These are phyloP conservation scores for Parnassius mnemosyne DNA, from an alignment of 2,888 invertebrate genomes.

Conservation along the genomic window DNA sequence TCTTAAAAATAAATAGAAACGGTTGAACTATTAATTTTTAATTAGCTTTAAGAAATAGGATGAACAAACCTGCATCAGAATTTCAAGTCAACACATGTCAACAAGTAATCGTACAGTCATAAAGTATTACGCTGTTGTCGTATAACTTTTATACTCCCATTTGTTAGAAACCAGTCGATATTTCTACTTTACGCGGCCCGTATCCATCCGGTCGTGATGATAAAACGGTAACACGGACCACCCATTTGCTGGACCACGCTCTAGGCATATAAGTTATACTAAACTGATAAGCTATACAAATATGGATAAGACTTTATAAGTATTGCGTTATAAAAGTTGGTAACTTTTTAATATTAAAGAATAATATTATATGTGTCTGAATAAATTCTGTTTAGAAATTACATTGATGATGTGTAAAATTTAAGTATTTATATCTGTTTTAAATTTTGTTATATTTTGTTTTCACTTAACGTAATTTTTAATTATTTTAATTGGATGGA, in stretches of 20 bases:
- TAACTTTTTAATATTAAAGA: too few species aligned
- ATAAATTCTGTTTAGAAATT: too few species aligned
- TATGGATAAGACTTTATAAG: conserved; percentile 37
- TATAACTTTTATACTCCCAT: conserved; percentile 23
- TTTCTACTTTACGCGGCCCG: conserved; percentile 36
- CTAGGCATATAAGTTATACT: conserved; percentile 40
- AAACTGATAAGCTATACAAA: conserved; percentile 27
- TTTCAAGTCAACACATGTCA: background rate
- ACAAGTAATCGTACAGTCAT: background rate
- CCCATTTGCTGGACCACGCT: conserved; percentile 59
- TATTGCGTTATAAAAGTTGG: background rate
- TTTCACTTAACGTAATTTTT: too few species aligned
- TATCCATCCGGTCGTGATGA: conserved; percentile 51
- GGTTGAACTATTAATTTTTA: too few species aligned
- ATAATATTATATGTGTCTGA: too few species aligned
- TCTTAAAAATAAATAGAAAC: too few species aligned
- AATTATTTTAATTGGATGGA: too few species aligned
- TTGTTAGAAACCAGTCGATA: conserved; percentile 29
- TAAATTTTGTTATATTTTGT: too few species aligned
- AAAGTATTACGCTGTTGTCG: conserved; percentile 21
- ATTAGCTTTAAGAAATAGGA: too few species aligned
- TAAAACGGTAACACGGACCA: conserved; percentile 71
- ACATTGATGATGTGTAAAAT: too few species aligned
- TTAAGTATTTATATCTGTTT: too few species aligned
- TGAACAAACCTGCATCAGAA: too few species aligned